Conservation (phyloP, 2,797 vertebrate genomes). For the Nyctalus aviator region DNA sequence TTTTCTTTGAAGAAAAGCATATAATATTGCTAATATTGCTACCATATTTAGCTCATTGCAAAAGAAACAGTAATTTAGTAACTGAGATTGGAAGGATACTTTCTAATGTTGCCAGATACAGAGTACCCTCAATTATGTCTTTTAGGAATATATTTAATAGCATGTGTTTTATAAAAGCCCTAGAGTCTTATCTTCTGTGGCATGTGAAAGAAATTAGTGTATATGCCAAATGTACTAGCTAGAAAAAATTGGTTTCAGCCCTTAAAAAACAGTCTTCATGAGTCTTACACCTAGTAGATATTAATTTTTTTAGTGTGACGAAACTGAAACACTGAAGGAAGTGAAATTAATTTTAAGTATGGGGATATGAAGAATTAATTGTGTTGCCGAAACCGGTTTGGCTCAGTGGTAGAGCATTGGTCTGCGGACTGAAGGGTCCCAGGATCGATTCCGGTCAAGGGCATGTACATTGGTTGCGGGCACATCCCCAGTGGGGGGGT, state of each 20-base stretch:
- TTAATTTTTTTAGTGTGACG: conserved; percentile 45
- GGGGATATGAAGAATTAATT: background rate
- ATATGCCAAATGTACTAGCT: background rate
- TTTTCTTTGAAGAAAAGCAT: conserved; percentile 44
- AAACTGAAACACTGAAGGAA: conserved; percentile 24
- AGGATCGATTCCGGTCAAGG: too few relatives aligned
- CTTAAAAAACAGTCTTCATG: conserved; percentile 17
- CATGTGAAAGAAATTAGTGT: conserved; percentile 59
- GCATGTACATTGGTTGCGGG: too few relatives aligned
- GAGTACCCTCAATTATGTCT: background rate
- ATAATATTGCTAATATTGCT: background rate
- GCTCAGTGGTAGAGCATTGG: too few relatives aligned
- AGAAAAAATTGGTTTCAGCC: conserved; percentile 50
- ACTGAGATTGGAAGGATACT: conserved; percentile 9
- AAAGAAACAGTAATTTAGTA: conserved; percentile 25
- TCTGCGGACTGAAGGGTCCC: too few relatives aligned
- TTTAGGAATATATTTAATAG: conserved; percentile 18
- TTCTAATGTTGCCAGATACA: conserved; percentile 52
- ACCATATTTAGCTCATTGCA: background rate
- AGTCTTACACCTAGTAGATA: conserved; percentile 4
- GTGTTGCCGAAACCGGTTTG: too few relatives aligned
- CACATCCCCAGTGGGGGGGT: too few relatives aligned
- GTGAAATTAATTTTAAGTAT: conserved; percentile 19
- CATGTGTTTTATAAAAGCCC: conserved; percentile 27
- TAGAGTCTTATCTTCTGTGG: conserved; percentile 24